These are phyloP conservation scores for Girardinus metallicus DNA, from an alignment of 2,797 vertebrate species.

Conservation along the genomic window DNA sequence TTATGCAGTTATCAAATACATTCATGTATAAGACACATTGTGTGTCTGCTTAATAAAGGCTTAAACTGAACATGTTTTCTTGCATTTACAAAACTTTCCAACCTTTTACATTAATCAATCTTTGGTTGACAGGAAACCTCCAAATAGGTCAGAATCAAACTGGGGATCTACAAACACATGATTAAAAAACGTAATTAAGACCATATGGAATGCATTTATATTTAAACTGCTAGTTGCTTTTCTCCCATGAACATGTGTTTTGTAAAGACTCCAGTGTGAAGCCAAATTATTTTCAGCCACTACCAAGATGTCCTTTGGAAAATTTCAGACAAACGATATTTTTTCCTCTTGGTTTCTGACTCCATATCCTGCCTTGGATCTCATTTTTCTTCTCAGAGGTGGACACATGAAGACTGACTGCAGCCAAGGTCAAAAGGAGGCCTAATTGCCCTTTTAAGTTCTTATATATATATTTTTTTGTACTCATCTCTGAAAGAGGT, in stretches of 20 bases:
- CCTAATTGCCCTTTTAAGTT: conserved; percentile 33
- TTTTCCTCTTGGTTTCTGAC: conserved; percentile 46
- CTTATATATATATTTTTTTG: conserved; percentile 43
- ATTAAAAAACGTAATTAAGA: not conserved
- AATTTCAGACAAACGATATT: conserved; percentile 18
- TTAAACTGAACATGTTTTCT: not conserved
- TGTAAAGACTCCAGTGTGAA: conserved; percentile 13
- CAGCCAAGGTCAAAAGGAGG: conserved; percentile 42
- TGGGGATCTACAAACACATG: not conserved
- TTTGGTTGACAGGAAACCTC: not conserved
- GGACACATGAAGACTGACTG: conserved; percentile 24
- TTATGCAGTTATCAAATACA: not conserved
- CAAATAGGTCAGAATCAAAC: not conserved
- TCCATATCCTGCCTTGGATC: conserved; percentile 42
- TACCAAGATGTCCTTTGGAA: conserved; percentile 42
- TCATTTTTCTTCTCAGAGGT: conserved; percentile 44
- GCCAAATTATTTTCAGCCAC: conserved; percentile 38
- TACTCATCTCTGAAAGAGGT: conserved; percentile 27
- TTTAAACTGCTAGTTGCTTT: conserved; percentile 23
- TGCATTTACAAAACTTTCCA: not conserved
- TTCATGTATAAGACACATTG: not conserved
- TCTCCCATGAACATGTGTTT: conserved; percentile 23
- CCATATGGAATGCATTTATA: not conserved
- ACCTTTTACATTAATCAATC: not conserved
- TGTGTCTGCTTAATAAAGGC: not conserved